A percentile compares a stretch with the other conserved stretches of the same genome.
These are phyloP conservation scores for Tragelaphus strepsiceros DNA, from an alignment of 2,113 vertebrate genomes.

Conservation along the genomic window DNA sequence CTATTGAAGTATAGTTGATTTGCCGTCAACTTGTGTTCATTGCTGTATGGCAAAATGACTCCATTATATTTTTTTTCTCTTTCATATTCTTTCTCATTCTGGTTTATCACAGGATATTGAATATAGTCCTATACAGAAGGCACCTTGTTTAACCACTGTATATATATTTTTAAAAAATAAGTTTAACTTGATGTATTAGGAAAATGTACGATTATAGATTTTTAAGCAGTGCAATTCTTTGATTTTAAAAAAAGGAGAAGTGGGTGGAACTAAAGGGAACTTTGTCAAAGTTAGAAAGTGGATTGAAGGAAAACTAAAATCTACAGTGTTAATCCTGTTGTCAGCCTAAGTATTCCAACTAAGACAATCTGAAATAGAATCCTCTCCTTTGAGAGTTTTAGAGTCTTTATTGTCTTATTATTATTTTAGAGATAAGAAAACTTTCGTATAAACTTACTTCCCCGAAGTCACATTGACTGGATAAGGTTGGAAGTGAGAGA, in stretches of 20 bases:
- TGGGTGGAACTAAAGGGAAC: neutral
- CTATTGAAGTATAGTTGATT: neutral
- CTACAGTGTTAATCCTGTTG: neutral
- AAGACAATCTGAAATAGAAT: neutral
- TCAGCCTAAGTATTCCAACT: neutral
- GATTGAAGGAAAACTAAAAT: neutral
- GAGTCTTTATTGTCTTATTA: neutral
- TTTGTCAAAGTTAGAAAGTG: neutral
- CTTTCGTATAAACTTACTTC: neutral
- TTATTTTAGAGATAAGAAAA: constrained; percentile 2
- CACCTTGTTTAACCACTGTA: neutral
- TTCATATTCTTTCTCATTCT: neutral
- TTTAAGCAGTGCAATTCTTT: neutral
- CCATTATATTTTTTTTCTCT: neutral
- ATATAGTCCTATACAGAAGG: neutral
- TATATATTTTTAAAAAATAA: neutral
- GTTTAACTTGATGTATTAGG: neutral
- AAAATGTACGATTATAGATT: neutral
- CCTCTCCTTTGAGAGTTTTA: neutral
- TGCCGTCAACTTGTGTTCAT: neutral
- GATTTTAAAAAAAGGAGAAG: neutral
- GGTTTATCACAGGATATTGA: neutral
- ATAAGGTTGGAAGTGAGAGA: neutral
- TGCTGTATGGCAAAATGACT: neutral
- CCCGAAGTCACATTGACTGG: neutral